Percentiles rank a stretch among this genome's conserved stretches.
Conservation (phyloP, 2,113 vertebrate species). For the Chaetura pelagica region DNA sequence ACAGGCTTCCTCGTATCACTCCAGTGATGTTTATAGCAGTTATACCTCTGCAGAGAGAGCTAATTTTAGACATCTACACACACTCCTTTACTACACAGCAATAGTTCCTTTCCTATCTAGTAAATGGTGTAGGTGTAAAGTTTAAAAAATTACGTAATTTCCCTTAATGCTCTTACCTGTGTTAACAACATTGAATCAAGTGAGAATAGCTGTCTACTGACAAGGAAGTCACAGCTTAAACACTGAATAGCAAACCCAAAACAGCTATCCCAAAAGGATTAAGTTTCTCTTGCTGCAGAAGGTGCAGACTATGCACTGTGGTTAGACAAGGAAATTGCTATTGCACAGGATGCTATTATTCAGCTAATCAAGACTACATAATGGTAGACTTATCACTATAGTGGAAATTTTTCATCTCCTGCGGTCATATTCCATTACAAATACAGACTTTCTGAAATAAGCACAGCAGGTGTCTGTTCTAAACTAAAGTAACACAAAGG, state of each 20-base stretch:
- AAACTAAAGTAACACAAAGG: not conserved
- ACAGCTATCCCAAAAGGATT: not conserved
- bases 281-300: not conserved
- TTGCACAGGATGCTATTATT: not conserved
- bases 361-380: not conserved
- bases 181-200: not conserved
- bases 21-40: conserved; percentile 99
- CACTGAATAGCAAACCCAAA: not conserved
- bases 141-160: rapidly evolving
- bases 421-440: not conserved
- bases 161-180: not conserved
- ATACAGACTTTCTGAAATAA: not conserved
- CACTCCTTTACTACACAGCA: not conserved
- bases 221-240: not conserved
- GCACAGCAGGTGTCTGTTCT: not conserved
- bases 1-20: conserved; percentile 89
- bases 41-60: conserved; percentile 85
- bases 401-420: not conserved
- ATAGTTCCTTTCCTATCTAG: not conserved
- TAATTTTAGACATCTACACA: not conserved
- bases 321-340: not conserved
- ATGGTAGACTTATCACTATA: not conserved
- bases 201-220: not conserved
- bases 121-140: not conserved
- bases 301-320: not conserved